These are phyloP conservation scores for Sander vitreus DNA, from an alignment of 2,113 vertebrate genomes.

Conservation along the genomic window DNA sequence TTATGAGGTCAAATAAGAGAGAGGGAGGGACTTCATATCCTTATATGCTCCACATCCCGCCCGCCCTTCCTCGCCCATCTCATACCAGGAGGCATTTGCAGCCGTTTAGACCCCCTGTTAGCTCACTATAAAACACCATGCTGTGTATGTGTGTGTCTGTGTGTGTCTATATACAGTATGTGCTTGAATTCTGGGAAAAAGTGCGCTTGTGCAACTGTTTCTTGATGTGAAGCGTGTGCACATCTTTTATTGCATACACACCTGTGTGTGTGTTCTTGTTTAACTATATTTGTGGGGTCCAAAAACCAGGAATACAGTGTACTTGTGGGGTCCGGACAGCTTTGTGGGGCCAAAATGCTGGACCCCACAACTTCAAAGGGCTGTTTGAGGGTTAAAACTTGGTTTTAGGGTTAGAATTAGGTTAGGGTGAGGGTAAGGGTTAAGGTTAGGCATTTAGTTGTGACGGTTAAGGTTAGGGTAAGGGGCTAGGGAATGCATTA, in stretches of 20 bases:
- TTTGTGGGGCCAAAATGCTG: no score
- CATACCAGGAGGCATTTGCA: constrained; percentile 32
- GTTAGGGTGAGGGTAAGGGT: no score
- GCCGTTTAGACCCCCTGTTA: constrained; percentile 7
- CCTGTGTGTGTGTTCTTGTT: neutral
- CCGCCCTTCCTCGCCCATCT: neutral
- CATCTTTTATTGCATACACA: neutral
- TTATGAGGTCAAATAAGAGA: constrained; percentile 56
- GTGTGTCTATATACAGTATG: constrained; percentile 1
- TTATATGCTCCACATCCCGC: neutral
- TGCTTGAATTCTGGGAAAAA: neutral
- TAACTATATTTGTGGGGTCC: no score
- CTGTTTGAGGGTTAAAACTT: no score
- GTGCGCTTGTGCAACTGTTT: neutral
- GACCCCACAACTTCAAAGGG: no score
- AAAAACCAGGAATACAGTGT: no score
- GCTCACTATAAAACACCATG: constrained; percentile 13
- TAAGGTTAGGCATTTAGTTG: no score
- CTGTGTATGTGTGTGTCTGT: constrained; percentile 1
- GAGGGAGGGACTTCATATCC: constrained; percentile 25
- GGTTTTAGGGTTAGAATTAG: no score
- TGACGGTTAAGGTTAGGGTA: no score
- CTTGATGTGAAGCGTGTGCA: neutral
- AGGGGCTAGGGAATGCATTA: no score
- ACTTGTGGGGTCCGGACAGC: no score